Evolutionary conservation across 2,113 vertebrate species (phyloP), one percentile per base, ranked within the genome.

Genomic region (Poicephalus meyeri): DNA sequence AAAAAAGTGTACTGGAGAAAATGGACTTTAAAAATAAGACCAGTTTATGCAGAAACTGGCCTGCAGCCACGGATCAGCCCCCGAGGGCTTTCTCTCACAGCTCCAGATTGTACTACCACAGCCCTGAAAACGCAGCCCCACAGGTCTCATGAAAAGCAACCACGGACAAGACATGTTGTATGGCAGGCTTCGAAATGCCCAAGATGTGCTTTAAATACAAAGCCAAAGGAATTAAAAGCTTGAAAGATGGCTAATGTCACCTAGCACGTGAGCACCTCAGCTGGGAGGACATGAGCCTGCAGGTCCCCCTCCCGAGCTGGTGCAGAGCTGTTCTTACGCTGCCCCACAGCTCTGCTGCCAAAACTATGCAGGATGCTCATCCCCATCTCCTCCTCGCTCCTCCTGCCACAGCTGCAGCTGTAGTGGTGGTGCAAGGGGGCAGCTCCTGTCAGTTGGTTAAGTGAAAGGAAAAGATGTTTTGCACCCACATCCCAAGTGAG

Each of bases 21-120:
- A 93, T 92, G 91, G 95, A 86, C 96, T 91, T 95, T 91, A 93
- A 97, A 97, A 98, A 88, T 97, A 97, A 89, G 93, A 74, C 95
- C 95, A 91, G 95, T 97, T 97, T 97, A 93, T 97, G 96, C 95
- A 91, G 94, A 93, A 80, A 73, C 86, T 98, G 97, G 97, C 97
- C 95, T 9, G 16, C 73, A 66, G 95, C 97, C 97, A 95, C 0
- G 49, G 89, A 72, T 71, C 20, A 72, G 86, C 95, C 97, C 96
- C 97, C 2, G 5, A 93, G 89, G 97, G 92, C 65, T 89, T 95
- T 94, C 95, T 88, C 92, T 96, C 88, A 95, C 88, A 95, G 88
- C 77, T 96, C 84, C 91, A 93, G 91, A 96, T 88, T 91, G 79
- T 95, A 50, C 79, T 88, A 52, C 66, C 79, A 64, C 37, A 61